Evolutionary conservation across 2,797 vertebrate genomes (phyloP).

Genomic region (Serranus cabrilla): DNA sequence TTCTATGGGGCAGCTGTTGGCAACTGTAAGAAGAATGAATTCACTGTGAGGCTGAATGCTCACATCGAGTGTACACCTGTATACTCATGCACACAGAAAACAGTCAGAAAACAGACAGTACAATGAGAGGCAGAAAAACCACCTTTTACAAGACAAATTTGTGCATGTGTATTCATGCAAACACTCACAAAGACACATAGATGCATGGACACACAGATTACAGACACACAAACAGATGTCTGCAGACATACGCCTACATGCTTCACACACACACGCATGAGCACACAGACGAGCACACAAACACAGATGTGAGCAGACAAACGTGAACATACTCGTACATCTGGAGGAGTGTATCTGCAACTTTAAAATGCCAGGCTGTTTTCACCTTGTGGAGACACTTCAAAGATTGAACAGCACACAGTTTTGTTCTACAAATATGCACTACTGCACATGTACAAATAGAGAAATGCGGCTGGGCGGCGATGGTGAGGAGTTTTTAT

Average conservation of each 20-base stretch:
- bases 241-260: constrained; percentile 58
- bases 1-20: constrained; percentile 53
- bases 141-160: constrained; percentile 41
- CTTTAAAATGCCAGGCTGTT: constrained; percentile 1
- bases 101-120: constrained; percentile 11
- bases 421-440: constrained; percentile 2
- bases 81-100: background rate
- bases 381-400: constrained; percentile 25
- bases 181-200: constrained; percentile 45
- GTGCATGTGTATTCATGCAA: constrained; percentile 42
- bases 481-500: background rate
- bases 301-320: constrained; percentile 63
- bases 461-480: background rate
- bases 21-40: constrained; percentile 32
- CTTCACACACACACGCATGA: constrained; percentile 52
- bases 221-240: constrained; percentile 66
- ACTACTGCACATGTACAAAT: background rate
- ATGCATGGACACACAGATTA: constrained; percentile 55
- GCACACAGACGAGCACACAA: constrained; percentile 36
- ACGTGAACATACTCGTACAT: constrained; percentile 37
- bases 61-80: constrained; percentile 6
- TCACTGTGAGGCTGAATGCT: background rate
- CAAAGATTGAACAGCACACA: constrained; percentile 9
- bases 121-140: background rate
- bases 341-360: constrained; percentile 43